Evolutionary conservation across 2,888 invertebrate species (phyloP).

Genomic region (Luperina nickerlii): DNA sequence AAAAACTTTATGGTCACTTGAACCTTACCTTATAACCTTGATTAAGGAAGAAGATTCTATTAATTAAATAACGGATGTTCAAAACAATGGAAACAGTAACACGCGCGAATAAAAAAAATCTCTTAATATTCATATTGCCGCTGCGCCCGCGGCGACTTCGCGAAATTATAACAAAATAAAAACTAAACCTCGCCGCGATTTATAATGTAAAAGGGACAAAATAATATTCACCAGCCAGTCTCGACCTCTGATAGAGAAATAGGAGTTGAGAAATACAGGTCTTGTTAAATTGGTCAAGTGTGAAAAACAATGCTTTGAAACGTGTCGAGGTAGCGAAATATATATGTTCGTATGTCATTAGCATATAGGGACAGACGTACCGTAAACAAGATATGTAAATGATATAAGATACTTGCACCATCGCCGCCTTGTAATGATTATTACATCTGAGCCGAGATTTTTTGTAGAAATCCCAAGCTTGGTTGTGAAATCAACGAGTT

Average conservation of each 20-base stretch:
- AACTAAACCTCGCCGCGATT: conserved; percentile 81
- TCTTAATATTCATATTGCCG: conserved; percentile 86
- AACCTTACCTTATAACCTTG: no score
- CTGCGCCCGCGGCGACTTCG: conserved; percentile 85
- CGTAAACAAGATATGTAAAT: conserved; percentile 87
- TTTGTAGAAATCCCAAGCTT: conserved; percentile 62
- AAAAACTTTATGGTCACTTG: neutral
- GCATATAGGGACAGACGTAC: conserved; percentile 81
- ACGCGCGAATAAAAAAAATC: conserved; percentile 75
- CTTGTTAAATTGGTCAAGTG: conserved; percentile 66
- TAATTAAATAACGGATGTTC: conserved; percentile 56
- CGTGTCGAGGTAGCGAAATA: conserved; percentile 79
- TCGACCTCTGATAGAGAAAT: conserved; percentile 64
- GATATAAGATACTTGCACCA: conserved; percentile 75
- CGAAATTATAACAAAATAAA: conserved; percentile 89
- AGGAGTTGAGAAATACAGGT: conserved; percentile 48
- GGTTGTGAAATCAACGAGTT: conserved; percentile 42
- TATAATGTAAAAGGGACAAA: conserved; percentile 85
- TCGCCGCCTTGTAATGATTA: conserved; percentile 70
- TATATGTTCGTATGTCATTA: conserved; percentile 85
- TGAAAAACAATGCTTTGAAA: conserved; percentile 79
- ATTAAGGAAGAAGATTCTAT: neutral
- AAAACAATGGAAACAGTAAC: conserved; percentile 70
- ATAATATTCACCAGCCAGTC: conserved; percentile 68
- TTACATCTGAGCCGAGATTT: conserved; percentile 67